Percentiles rank a stretch among this genome's conserved stretches.
phyloP scores from a whole-genome alignment of 2,113 vertebrate species.

The Tupaia chinensis region DNA sequence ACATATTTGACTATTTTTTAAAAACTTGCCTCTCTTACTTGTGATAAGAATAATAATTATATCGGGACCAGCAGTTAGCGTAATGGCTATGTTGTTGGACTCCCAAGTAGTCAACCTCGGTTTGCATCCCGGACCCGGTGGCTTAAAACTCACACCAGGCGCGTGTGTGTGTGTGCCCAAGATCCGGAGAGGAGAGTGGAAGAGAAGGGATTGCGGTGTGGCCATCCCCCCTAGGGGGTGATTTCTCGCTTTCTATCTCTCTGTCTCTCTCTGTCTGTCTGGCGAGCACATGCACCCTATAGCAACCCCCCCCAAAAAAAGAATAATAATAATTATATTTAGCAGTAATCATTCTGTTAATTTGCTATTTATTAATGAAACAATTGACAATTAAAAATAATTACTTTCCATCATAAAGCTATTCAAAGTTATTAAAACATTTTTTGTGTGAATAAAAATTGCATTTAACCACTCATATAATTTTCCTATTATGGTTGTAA shows the following conservation, averaged over 20 bases:
- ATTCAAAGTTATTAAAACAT: slow-evolving; percentile 11
- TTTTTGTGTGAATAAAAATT: not conserved
- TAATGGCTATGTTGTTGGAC: too few species aligned
- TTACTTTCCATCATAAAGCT: not conserved
- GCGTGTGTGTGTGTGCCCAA: too few species aligned
- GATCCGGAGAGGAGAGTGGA: too few species aligned
- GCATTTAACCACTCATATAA: not conserved
- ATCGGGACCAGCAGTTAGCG: not conserved
- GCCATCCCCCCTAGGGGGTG: too few species aligned
- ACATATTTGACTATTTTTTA: not conserved
- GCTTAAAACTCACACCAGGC: too few species aligned
- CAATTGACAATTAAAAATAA: not conserved
- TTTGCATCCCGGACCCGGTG: too few species aligned
- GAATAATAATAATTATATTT: not conserved
- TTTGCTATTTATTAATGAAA: not conserved
- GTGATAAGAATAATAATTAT: not conserved
- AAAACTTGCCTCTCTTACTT: not conserved
- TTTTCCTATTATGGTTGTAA: not conserved
- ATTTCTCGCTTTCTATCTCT: too few species aligned
- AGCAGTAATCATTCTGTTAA: not conserved
- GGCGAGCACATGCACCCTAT: too few species aligned
- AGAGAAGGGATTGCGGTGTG: too few species aligned
- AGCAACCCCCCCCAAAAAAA: too few species aligned
- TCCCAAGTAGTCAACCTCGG: too few species aligned
- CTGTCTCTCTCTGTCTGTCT: too few species aligned